Conservation (phyloP, 2,888 invertebrate genomes). For the Folsomia manolachei region DNA sequence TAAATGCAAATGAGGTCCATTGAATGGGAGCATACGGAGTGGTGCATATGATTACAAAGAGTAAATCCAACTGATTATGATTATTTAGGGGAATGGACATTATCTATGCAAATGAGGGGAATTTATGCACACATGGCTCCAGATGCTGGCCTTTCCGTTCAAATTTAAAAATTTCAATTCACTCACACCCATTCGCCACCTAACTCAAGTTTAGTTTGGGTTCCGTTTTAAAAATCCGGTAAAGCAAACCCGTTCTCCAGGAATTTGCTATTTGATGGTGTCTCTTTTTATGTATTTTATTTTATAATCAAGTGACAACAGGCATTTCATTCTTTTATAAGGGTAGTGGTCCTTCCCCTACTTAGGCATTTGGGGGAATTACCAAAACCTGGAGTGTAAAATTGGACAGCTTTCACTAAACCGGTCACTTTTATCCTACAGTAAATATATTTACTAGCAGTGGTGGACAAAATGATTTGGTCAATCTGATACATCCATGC, state of each 20-base stretch:
- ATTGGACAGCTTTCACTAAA: no score
- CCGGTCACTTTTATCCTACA: no score
- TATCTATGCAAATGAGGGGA: slow-evolving; percentile 38
- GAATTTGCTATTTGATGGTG: background rate
- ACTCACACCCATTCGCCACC: background rate
- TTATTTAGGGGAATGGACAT: slow-evolving; percentile 21
- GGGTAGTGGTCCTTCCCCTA: no score
- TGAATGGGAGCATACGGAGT: slow-evolving; percentile 7
- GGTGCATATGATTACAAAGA: slow-evolving; percentile 10
- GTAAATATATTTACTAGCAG: no score
- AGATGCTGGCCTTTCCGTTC: background rate
- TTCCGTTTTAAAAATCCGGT: background rate
- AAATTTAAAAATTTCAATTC: background rate
- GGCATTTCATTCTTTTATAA: no score
- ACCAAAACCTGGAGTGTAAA: no score
- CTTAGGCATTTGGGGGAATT: no score
- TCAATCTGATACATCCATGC: no score
- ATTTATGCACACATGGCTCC: slow-evolving; percentile 41
- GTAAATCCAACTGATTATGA: slow-evolving; percentile 10
- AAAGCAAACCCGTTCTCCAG: background rate
- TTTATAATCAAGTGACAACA: no score
- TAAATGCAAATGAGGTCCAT: slow-evolving; percentile 7
- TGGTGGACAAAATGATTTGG: no score
- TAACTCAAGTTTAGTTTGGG: background rate
- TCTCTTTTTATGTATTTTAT: no score